Evolutionary conservation across 2,113 vertebrate genomes (phyloP).

Genomic region (Misgurnus anguillicaudatus): DNA sequence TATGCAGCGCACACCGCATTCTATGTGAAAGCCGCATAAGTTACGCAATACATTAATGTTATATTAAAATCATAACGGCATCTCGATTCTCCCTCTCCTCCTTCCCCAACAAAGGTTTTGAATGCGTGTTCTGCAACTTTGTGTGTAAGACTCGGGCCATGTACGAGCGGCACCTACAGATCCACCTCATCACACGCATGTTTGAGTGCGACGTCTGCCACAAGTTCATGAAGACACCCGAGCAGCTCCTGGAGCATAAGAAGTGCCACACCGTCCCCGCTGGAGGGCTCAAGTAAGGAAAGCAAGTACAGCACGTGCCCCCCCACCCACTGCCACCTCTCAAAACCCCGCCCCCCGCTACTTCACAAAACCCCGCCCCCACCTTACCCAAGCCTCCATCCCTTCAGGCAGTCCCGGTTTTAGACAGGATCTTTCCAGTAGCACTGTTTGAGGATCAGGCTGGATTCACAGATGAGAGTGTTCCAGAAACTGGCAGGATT

Average conservation of each 20-base stretch:
- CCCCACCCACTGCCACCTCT: slow-evolving; percentile 18
- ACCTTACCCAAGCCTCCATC: not conserved
- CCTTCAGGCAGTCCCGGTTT: slow-evolving; percentile 5
- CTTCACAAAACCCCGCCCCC: slow-evolving; percentile 9
- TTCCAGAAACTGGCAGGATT: not conserved
- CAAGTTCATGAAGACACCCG: slow-evolving; percentile 99
- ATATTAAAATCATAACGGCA: not conserved
- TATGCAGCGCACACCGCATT: too few relatives aligned
- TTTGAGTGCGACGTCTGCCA: slow-evolving; percentile 99
- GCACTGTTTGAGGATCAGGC: slow-evolving; percentile 42
- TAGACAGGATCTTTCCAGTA: slow-evolving; percentile 14
- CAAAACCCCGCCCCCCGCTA: not conserved
- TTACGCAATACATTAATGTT: too few relatives aligned
- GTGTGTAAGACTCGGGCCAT: slow-evolving; percentile 98
- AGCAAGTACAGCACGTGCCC: slow-evolving; percentile 94
- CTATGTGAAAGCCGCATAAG: too few relatives aligned
- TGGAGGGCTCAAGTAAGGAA: slow-evolving; percentile 99
- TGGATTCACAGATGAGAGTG: not conserved
- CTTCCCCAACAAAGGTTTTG: slow-evolving; percentile 81
- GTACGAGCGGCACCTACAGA: slow-evolving; percentile 98
- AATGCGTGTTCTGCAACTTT: slow-evolving; percentile 99
- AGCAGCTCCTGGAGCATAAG: slow-evolving; percentile 99
- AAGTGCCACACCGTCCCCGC: slow-evolving; percentile 99
- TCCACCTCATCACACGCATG: slow-evolving; percentile 98
- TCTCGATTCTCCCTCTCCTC: slow-evolving; percentile 15